These are phyloP conservation scores for Smutsia gigantea DNA, from an alignment of 2,797 vertebrate species.

Conservation along the genomic window DNA sequence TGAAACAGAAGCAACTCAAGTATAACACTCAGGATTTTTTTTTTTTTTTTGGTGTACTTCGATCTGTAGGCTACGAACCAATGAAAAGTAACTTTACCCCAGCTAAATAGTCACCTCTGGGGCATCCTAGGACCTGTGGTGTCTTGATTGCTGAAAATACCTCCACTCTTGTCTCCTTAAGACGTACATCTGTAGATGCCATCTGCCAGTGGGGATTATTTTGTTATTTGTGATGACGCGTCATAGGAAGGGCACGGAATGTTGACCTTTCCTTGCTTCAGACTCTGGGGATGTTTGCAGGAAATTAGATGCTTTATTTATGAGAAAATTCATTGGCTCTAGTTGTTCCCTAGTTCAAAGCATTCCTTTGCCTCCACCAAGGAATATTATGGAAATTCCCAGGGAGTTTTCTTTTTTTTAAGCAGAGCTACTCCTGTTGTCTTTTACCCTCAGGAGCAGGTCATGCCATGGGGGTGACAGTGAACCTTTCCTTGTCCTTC, in stretches of 20 bases:
- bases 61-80: conserved; percentile 64
- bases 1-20: conserved; percentile 38
- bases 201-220: conserved; percentile 8
- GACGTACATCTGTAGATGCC: conserved; percentile 31
- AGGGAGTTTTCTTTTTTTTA: neutral
- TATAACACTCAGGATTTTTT: neutral
- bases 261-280: conserved; percentile 19
- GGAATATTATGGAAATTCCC: conserved; percentile 45
- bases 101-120: conserved; percentile 51
- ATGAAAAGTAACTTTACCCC: conserved; percentile 67
- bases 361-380: conserved; percentile 65
- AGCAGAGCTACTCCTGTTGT: conserved; percentile 41
- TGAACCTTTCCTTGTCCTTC: neutral
- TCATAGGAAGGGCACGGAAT: conserved; percentile 40
- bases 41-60: neutral
- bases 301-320: conserved; percentile 75
- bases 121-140: conserved; percentile 16
- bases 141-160: conserved; percentile 46
- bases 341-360: conserved; percentile 70
- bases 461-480: neutral
- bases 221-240: conserved; percentile 44
- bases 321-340: conserved; percentile 65
- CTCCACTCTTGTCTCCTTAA: conserved; percentile 46
- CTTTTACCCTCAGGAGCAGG: neutral
- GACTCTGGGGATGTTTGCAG: conserved; percentile 72